phyloP scores from a whole-genome alignment of 2,797 vertebrate species.

The Holocentrus rufus region DNA sequence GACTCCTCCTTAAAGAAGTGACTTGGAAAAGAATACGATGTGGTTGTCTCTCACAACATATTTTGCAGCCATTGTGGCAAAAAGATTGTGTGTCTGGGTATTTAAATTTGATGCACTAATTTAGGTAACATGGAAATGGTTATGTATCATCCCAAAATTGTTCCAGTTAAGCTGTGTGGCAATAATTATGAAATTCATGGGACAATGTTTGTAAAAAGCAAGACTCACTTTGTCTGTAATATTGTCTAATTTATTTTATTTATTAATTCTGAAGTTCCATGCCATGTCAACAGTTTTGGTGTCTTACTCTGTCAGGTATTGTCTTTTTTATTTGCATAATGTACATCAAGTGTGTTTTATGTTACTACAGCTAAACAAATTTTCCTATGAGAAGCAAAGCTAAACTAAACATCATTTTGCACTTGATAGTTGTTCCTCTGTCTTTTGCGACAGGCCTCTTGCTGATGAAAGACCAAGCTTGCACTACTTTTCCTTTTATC shows the following conservation, averaged over 20 bases:
- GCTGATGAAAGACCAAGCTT: neutral
- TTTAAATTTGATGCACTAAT: neutral
- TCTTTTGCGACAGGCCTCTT: slow-evolving; percentile 2
- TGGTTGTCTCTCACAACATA: neutral
- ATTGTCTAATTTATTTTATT: too few relatives aligned
- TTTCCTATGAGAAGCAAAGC: neutral
- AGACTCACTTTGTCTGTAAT: too few relatives aligned
- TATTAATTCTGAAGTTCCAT: neutral
- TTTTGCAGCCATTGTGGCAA: neutral
- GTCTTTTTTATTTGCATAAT: neutral
- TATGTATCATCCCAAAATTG: neutral
- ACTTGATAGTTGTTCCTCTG: neutral
- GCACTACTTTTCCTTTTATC: slow-evolving; percentile 3
- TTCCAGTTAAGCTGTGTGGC: neutral
- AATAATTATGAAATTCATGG: neutral
- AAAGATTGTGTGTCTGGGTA: neutral
- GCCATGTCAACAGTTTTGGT: too few relatives aligned
- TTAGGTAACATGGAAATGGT: neutral
- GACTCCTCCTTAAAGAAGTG: neutral
- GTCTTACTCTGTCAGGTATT: too few relatives aligned
- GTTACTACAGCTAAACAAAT: neutral
- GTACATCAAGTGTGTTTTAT: neutral
- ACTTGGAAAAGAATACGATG: neutral
- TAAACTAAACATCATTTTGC: neutral
- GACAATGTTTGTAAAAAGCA: neutral